Percentiles rank a stretch among this genome's conserved stretches.
These are phyloP conservation scores for Rhea pennata DNA, from an alignment of 2,113 vertebrate species.

Conservation along the genomic window DNA sequence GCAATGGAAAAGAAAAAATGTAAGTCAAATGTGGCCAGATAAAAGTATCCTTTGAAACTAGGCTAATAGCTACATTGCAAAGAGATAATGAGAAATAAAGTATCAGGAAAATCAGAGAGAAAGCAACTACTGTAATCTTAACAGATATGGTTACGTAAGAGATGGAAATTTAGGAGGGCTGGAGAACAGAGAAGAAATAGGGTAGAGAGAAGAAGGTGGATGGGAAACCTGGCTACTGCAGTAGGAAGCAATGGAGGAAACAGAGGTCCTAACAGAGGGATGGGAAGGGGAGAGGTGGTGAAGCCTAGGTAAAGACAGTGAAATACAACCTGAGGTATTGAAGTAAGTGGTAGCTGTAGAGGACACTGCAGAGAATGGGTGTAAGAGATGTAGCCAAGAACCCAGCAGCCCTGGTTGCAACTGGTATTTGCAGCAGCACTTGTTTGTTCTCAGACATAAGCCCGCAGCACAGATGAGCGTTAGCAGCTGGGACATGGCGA, in stretches of 20 bases:
- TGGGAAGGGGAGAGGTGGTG: background rate
- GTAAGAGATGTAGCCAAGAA: background rate
- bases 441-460: background rate
- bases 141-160: background rate
- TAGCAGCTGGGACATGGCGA: background rate
- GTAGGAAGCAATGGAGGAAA: background rate
- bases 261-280: background rate
- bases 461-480: fast-evolving
- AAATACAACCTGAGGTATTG: background rate
- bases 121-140: background rate
- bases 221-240: background rate
- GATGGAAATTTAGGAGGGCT: background rate
- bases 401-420: background rate
- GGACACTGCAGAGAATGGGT: background rate
- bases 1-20: background rate
- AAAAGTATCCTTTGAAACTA: background rate
- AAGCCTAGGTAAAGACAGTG: background rate
- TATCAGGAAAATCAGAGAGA: background rate
- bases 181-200: background rate
- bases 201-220: background rate
- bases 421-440: background rate
- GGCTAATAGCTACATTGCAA: background rate
- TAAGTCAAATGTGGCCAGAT: background rate
- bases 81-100: background rate
- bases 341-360: background rate